A percentile compares a stretch with the other conserved stretches of the same genome.
phyloP scores from a whole-genome alignment of 2,797 vertebrate species.

The Zonotrichia albicollis region DNA sequence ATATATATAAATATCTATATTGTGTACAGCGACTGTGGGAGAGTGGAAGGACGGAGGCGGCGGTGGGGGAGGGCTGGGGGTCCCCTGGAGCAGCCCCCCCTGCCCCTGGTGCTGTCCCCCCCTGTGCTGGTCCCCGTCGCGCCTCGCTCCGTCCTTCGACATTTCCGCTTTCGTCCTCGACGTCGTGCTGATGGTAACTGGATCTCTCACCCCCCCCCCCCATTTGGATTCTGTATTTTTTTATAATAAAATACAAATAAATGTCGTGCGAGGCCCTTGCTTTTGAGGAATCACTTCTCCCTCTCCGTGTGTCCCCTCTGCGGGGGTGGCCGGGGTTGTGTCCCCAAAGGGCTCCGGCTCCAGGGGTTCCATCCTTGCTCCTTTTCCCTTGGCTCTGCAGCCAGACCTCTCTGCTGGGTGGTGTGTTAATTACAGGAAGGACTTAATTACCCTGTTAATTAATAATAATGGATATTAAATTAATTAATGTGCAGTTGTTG shows the following conservation, averaged over 20 bases:
- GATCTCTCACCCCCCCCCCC: background rate
- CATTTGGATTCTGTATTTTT: constrained; percentile 80
- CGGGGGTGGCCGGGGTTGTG: background rate
- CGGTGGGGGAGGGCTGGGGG: background rate
- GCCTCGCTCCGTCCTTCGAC: constrained; percentile 5
- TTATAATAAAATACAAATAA: constrained; percentile 77
- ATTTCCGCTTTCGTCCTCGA: constrained; percentile 16
- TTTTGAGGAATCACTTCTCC: background rate
- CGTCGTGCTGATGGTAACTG: constrained; percentile 58
- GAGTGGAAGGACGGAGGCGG: background rate
- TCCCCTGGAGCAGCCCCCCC: background rate
- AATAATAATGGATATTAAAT: constrained; percentile 62
- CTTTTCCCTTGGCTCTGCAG: background rate
- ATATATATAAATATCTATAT: constrained; percentile 71
- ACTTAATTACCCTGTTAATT: constrained; percentile 50
- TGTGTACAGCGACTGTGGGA: constrained; percentile 28
- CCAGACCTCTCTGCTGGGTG: constrained; percentile 18
- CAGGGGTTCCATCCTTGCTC: accelerated
- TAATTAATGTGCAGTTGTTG: constrained; percentile 60
- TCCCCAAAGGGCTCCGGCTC: accelerated
- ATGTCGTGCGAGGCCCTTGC: background rate
- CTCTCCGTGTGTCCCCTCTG: background rate
- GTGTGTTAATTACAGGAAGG: constrained; percentile 30
- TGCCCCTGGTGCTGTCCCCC: background rate
- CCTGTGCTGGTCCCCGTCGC: background rate